Percentiles rank a stretch among this genome's conserved stretches.
These are phyloP conservation scores for Erythrolamprus reginae DNA, from an alignment of 2,113 vertebrate genomes.

Conservation along the genomic window DNA sequence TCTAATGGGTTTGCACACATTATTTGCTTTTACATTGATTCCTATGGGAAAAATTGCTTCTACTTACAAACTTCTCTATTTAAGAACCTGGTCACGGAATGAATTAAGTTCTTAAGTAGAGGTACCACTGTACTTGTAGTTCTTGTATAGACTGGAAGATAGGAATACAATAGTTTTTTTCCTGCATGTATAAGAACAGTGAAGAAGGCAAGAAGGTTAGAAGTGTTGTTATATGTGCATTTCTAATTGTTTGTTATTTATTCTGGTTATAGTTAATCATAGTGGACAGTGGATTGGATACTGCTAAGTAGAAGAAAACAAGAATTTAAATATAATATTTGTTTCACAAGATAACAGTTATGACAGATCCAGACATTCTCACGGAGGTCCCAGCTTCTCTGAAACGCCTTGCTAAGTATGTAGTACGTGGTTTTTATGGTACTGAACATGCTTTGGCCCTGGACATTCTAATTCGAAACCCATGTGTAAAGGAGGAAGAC, in stretches of 20 bases:
- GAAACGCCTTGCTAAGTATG: conserved; percentile 94
- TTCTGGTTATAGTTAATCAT: background rate
- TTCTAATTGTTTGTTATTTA: background rate
- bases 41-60: too few relatives aligned
- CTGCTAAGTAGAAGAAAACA: background rate
- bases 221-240: background rate
- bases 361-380: conserved; percentile 90
- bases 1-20: too few relatives aligned
- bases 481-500: conserved; percentile 96
- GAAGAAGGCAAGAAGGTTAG: background rate
- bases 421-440: conserved; percentile 95
- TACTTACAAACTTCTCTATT: too few relatives aligned
- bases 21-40: too few relatives aligned
- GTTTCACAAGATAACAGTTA: conserved; percentile 63
- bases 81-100: too few relatives aligned
- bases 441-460: conserved; percentile 92
- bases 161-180: background rate
- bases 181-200: background rate
- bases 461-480: conserved; percentile 95
- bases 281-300: background rate
- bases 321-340: conserved; percentile 4
- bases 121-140: background rate
- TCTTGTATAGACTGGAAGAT: background rate
- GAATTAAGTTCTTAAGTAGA: too few relatives aligned
- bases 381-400: conserved; percentile 91